Evolutionary conservation across 2,113 vertebrate genomes (phyloP), one percentile per base, ranked within the genome.

Genomic region (Malaclemys terrapin): DNA sequence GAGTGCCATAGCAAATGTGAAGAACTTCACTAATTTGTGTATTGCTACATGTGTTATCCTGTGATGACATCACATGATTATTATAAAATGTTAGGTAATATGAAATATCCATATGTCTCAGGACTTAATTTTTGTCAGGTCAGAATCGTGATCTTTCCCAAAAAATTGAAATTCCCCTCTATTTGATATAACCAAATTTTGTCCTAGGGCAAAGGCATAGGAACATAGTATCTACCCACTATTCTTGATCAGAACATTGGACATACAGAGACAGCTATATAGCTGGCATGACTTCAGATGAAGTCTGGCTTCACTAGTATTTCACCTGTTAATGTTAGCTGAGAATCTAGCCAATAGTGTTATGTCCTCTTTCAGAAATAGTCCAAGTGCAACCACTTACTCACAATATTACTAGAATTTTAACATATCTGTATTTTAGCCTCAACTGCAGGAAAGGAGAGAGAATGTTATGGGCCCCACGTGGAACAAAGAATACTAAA

Each of bases 151-250:
- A 27, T 59, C 57, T 59, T 6, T 59, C 25, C 57, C 29, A 59
- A 59, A 27, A 59, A 59, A 59, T 25, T 59, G 10, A 29, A 59
- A 38, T 91, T 92, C 8, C 38, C 5, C 89, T 86, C 42, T 6
- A 11, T 82, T 92, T 82, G 4, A 2, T 82, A 13, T 1, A 85
- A 5, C 24, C 19, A 72, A 52, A 56, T 50, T 47, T 14, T 1
- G 11, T 8, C 49, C 16, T 85, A 0, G 0, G 5, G 8, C 65
- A n/a, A 69, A n/a, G 35, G 17, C 65, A 69, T 9, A 69, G 14
- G 65, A 69, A n/a, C 31, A 69, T 69, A 38, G 13, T 69, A 69
- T 69, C 9, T 16, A n/a, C 19, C n/a, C 20, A 24, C 69, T 42
- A 24, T 75, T n/a, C 5, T 75, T 22, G 4, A 38, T 75, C 20